A percentile compares a stretch with the other conserved stretches of the same genome.
These are phyloP conservation scores for Nibea coibor DNA, from an alignment of 2,113 vertebrate species.

Conservation along the genomic window DNA sequence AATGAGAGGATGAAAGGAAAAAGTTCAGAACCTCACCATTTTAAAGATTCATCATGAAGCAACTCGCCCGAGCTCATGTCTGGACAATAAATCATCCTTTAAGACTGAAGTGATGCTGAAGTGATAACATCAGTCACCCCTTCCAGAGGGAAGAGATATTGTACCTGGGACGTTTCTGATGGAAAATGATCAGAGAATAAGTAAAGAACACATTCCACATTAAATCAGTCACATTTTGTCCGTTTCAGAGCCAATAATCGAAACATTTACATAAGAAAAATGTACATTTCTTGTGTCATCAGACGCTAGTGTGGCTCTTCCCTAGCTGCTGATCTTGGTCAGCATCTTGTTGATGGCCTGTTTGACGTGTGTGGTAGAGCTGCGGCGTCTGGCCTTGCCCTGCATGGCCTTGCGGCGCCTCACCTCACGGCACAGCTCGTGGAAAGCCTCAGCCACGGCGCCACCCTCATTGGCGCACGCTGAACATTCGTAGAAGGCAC, in stretches of 20 bases:
- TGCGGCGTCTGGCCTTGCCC: conserved; percentile 93
- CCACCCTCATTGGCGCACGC: conserved; percentile 94
- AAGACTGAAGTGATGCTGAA: conserved; percentile 20
- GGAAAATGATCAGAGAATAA: conserved; percentile 11
- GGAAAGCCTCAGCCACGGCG: conserved; percentile 90
- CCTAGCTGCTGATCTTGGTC: conserved; percentile 98
- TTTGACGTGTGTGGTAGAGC: conserved; percentile 98
- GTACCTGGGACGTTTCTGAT: conserved; percentile 13
- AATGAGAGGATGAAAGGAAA: not conserved
- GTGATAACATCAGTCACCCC: not conserved
- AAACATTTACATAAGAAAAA: conserved; percentile 39
- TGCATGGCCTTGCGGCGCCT: conserved; percentile 93
- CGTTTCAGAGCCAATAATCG: conserved; percentile 4
- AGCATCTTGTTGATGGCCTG: conserved; percentile 99
- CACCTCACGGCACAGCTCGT: conserved; percentile 95
- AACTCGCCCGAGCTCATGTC: not conserved
- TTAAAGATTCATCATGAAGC: not conserved
- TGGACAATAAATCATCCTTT: not conserved
- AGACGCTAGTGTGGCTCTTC: not conserved
- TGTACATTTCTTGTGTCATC: not conserved
- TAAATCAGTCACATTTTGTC: conserved; percentile 32
- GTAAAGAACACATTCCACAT: conserved; percentile 35
- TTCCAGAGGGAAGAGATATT: not conserved
- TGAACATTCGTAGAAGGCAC: conserved; percentile 97
- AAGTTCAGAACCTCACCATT: not conserved